Percentiles rank a stretch among this genome's conserved stretches.
phyloP scores from a whole-genome alignment of 2,113 vertebrate genomes.

The Laterallus jamaicensis region DNA sequence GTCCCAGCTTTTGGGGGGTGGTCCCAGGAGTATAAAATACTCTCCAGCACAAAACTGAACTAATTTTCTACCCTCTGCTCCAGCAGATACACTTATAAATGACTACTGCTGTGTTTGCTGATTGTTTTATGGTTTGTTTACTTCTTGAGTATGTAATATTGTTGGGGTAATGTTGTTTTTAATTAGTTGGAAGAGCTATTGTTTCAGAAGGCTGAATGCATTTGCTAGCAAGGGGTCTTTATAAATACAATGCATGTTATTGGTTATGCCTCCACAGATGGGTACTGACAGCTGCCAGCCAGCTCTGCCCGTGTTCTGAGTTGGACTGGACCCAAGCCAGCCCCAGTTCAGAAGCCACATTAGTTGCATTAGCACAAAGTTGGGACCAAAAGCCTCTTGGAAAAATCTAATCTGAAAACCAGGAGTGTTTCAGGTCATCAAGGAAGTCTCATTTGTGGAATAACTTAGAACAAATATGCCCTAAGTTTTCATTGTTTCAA shows the following conservation, averaged over 20 bases:
- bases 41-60: neutral
- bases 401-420: neutral
- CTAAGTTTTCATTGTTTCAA: neutral
- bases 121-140: constrained; percentile 59
- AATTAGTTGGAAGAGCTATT: constrained; percentile 54
- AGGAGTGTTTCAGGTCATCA: neutral
- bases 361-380: neutral
- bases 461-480: neutral
- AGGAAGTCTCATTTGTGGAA: neutral
- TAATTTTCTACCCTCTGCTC: constrained; percentile 1
- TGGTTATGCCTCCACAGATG: constrained; percentile 36
- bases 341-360: neutral
- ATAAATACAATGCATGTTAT: neutral
- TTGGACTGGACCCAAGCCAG: neutral
- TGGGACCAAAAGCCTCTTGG: neutral
- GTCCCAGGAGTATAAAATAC: neutral
- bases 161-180: constrained; percentile 23
- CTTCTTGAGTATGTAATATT: constrained; percentile 33
- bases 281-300: constrained; percentile 53
- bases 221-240: constrained; percentile 35
- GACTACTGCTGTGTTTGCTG: constrained; percentile 38
- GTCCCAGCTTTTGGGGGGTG: neutral
- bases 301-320: neutral
- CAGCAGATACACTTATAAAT: constrained; percentile 31
- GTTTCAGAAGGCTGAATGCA: constrained; percentile 43